A percentile compares a stretch with the other conserved stretches of the same genome.
Conservation (phyloP, 2,113 vertebrate genomes). For the Carassius auratus region DNA sequence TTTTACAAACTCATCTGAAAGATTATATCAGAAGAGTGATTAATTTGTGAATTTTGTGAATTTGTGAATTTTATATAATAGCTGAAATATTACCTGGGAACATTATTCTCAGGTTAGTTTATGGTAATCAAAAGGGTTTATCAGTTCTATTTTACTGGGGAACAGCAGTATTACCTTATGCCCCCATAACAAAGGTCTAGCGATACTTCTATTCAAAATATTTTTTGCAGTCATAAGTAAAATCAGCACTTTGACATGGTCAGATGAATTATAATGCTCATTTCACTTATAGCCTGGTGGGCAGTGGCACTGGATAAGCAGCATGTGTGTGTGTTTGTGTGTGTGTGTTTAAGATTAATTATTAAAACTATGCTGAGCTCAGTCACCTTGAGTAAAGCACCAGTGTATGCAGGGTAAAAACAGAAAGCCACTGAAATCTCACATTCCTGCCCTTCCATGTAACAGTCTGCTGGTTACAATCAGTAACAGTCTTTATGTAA, state of each 20-base stretch:
- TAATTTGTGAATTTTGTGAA: too few species aligned
- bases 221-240: slow-evolving; percentile 9
- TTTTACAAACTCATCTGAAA: too few species aligned
- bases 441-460: slow-evolving; percentile 16
- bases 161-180: background rate
- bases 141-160: background rate
- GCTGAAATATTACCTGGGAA: background rate
- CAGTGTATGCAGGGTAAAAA: slow-evolving; percentile 4
- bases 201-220: background rate
- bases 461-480: slow-evolving; percentile 3
- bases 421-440: slow-evolving; percentile 25
- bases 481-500: slow-evolving; percentile 23
- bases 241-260: background rate
- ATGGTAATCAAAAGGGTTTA: background rate
- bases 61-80: background rate
- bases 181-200: background rate
- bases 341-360: slow-evolving; percentile 68
- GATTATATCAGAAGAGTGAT: too few species aligned
- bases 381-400: slow-evolving; percentile 64
- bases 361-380: slow-evolving; percentile 61
- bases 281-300: slow-evolving; percentile 44
- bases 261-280: background rate
- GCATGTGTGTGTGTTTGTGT: slow-evolving; percentile 58
- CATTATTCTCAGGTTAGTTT: background rate
- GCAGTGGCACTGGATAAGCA: slow-evolving; percentile 16